A percentile compares a stretch with the other conserved stretches of the same genome.
Evolutionary conservation across 2,113 vertebrate genomes (phyloP).

Genomic region (Sinocyclocheilus anophthalmus): DNA sequence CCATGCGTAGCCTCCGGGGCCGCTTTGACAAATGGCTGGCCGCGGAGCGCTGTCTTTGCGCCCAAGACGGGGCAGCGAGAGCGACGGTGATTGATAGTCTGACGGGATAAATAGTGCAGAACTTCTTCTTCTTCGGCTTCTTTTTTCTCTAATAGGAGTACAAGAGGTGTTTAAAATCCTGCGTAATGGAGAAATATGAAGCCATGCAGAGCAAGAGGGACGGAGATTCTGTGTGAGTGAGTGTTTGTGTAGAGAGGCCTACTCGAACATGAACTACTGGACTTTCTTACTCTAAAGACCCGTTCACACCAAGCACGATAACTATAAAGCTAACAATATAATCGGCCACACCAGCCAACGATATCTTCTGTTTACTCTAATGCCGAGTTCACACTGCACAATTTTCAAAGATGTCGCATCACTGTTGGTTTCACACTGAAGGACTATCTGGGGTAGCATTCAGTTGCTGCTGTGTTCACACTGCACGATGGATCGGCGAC

Average conservation of each 20-base stretch:
- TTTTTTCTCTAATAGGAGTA: slow-evolving; percentile 69
- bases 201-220: slow-evolving; percentile 41
- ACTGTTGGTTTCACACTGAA: no score
- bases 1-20: slow-evolving; percentile 72
- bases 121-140: slow-evolving; percentile 74
- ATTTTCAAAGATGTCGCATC: no score
- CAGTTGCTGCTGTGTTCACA: no score
- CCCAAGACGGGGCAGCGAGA: slow-evolving; percentile 55
- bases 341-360: no score
- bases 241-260: neutral
- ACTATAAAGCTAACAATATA: no score
- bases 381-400: no score
- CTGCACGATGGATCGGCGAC: no score
- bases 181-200: slow-evolving; percentile 76
- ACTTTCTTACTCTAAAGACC: neutral
- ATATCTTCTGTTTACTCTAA: no score
- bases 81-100: slow-evolving; percentile 79
- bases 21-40: slow-evolving; percentile 81
- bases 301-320: no score
- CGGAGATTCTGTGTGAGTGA: neutral
- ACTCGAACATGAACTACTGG: neutral
- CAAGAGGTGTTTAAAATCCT: slow-evolving; percentile 82
- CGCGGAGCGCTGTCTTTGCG: slow-evolving; percentile 47
- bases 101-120: slow-evolving; percentile 79
- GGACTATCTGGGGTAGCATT: no score